Base-by-base conservation (phyloP, 2,113 vertebrate genomes). In the Atherinomorus stipes region DNA sequence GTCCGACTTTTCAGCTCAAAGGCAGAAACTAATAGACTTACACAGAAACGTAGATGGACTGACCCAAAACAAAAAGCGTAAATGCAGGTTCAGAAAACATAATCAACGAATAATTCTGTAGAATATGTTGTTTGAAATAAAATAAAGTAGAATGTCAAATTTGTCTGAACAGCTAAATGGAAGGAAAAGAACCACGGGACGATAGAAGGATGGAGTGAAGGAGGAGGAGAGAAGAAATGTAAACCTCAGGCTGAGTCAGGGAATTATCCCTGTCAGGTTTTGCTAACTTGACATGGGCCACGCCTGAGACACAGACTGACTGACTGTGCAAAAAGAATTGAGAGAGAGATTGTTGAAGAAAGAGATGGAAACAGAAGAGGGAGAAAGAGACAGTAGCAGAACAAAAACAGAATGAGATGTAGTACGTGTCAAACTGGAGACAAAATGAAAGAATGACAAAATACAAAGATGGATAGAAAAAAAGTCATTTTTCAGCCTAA, bases 231-330 rank as follows among this genome's bases (percentile, higher is more conserved):
- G 76, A 60, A 77, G 76, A 56, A 80, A 78, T 85, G 76, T 67
- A 81, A 89, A 90, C 88, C 87, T 74, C 88, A 86, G 76, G 87
- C 67, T 86, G 81, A 90, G 89, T 88, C 85, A 69, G 86, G 82
- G 84, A 90, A 88, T 91, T 90, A 92, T 88, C 78, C 85, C 49
- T 88, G 90, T 90, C 90, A 23, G 73, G 38, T 83, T 78, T 71
- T 18, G 80, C 91, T 91, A 90, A 67, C 54, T 56, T 89, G 88
- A 91, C 83, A 76, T 11, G 75, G 69, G 75, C 83, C 88, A 88
- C 86, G 80, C 79, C 90, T 85, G 83, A 23, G 31, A 69, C 47
- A 37, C 25, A 59, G 62, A 65, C 23, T 50, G 71, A 64, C 72
- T 28, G 79, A 66, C 73, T 6, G 37, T 16, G 59, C 67, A 71